Percentiles rank a stretch among this genome's conserved stretches.
phyloP scores from a whole-genome alignment of 2,113 vertebrate genomes.

The Petroica traversi region DNA sequence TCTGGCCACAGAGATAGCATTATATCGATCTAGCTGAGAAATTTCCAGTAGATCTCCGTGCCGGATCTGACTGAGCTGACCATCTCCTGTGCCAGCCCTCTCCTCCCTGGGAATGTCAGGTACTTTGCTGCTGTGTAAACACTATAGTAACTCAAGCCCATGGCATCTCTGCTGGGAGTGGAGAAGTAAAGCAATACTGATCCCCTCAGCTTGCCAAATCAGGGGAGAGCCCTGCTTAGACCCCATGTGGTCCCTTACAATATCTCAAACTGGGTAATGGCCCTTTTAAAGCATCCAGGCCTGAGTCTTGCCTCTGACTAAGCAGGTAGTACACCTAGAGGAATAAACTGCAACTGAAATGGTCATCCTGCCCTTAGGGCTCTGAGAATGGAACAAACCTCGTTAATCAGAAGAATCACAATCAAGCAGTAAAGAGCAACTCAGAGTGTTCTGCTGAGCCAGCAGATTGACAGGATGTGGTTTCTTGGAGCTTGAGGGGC shows the following conservation, averaged over 20 bases:
- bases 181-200: neutral
- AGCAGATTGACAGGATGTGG: neutral
- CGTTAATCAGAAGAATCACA: conserved; percentile 72
- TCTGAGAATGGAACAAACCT: accelerated
- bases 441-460: neutral
- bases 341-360: neutral
- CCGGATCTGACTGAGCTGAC: neutral
- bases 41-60: neutral
- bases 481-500: neutral
- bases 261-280: neutral
- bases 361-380: neutral
- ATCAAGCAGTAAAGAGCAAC: conserved; percentile 69
- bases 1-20: neutral
- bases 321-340: neutral
- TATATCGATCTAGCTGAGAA: neutral
- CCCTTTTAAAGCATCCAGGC: neutral
- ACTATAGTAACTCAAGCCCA: neutral
- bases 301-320: neutral
- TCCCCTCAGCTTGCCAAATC: neutral
- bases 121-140: neutral
- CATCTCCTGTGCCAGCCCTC: neutral
- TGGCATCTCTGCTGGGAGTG: neutral
- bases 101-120: neutral
- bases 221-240: neutral
- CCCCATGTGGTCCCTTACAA: accelerated